Evolutionary conservation across 2,888 invertebrate genomes (phyloP), one percentile per base, ranked within the genome.

Genomic region (Agonopterix heracliana): DNA sequence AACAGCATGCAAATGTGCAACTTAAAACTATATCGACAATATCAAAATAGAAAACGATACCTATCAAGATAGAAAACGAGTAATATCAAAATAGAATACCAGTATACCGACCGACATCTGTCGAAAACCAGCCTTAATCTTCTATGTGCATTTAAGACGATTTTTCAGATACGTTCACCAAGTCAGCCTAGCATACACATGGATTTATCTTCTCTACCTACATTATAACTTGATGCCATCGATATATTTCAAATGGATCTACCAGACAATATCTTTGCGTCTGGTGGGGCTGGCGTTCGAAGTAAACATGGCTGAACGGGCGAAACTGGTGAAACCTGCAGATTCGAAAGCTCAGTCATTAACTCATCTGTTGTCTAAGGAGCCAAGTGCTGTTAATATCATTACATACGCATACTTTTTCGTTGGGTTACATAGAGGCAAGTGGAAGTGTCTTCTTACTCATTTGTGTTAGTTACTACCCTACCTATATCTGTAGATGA

Each of bases 241-340:
- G 10, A 89, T 90, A 34, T 94, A 95, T 63, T 90, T 93, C 1
- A 93, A 95, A 77, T 93, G 96, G 63, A 82, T 97, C 36, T 93
- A 95, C 67, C 94, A 97, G 90, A 92, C 94, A 56, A 81, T 96
- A 54, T 95, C 96, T 1, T 79, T 97, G 8, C 92, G 95, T 72
- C 90, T 96, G 57, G 93, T 95, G 3, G 96, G 96, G 0, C 72
- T 97, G 48, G 94, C 95, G 1, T 96, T 94, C 74, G 97, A 97
- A 83, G 83, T 96, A 71, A 64, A 68, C 66, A 66, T 66, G 58
- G 66, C 56, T 9, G 67, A 67, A 9, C 68, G 58, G 49, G 9
- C 41, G 34, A 46, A 46, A 40, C 11, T 11, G 12, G n/a, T 5
- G 11, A 9, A 10, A 11, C 10, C 12, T 17, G 14, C 44, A 4